Base-by-base conservation (phyloP, 2,797 vertebrate species). In the Silurus lanzhouensis region DNA sequence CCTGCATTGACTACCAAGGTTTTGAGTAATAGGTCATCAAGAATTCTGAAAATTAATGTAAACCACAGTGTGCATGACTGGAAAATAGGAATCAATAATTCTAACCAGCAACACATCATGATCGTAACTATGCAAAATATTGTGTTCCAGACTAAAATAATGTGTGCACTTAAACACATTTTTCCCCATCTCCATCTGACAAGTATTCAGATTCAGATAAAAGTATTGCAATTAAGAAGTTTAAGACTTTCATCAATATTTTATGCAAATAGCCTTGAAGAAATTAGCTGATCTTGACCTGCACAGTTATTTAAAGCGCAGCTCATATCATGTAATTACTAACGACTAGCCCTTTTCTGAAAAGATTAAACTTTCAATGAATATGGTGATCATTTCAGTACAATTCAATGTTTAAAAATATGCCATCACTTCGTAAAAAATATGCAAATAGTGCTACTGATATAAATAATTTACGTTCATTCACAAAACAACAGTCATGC, bases 241-340 rank as follows among this genome's bases (percentile, higher is more conserved):
- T 68, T 22, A 67, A 70, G 38, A 78, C 81, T 63, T 57, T 60
- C 66, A 25, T 7, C 25, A 57, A 44, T 13, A 81, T 82, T 38
- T 81, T 64, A 85, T 55, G 48, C 22, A 75, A 81, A 46, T 12
- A 31, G 68, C 57, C 68, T 80, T 9, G 6, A 25, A 77, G 46
- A 63, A 52, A 82, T 76, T 67, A 66, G 15, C 60, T 81, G 67
- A 71, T 83, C 74, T 83, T 78, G 81, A 60, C 63, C 44, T 71
- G 74, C 38, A 55, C 25, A 61, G n/a, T 5, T 86, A 22, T 83
- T 86, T 83, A 86, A 20, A 78, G 20, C 38, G 52, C 74, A 71
- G 64, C 44, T 70, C 38, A 78, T 61, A 55, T 64, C 55, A 5
- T 52, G 31, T 78, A 78, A 83, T 86, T 63, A 79, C 81, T 63